These are phyloP conservation scores for Allygus modestus DNA, from an alignment of 2,888 invertebrate genomes.

Conservation along the genomic window DNA sequence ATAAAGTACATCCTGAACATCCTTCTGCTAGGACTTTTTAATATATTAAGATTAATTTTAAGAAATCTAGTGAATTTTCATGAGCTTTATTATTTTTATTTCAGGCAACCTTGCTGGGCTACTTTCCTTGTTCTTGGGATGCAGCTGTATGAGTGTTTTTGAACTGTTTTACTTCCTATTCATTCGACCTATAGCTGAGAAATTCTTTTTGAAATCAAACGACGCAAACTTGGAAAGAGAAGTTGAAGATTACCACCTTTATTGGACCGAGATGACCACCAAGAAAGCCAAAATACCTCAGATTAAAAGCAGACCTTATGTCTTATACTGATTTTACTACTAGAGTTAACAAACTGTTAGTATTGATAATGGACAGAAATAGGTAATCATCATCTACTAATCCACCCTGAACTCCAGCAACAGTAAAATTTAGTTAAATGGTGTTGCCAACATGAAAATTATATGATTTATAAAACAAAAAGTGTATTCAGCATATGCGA, in stretches of 20 bases:
- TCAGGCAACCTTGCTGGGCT: slow-evolving; percentile 46
- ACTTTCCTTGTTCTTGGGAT: slow-evolving; percentile 37
- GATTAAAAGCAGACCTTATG: slow-evolving; percentile 26
- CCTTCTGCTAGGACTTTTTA: too few relatives aligned
- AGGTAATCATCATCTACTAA: too few relatives aligned
- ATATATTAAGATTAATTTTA: too few relatives aligned
- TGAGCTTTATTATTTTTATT: neutral
- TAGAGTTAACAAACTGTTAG: too few relatives aligned
- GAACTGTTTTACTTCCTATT: slow-evolving; percentile 42
- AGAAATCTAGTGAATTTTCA: too few relatives aligned
- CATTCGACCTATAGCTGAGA: slow-evolving; percentile 41
- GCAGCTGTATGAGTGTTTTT: slow-evolving; percentile 47
- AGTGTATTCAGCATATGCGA: too few relatives aligned
- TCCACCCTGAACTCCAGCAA: too few relatives aligned
- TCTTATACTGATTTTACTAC: neutral
- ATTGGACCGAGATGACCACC: slow-evolving; percentile 21
- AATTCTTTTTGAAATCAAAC: slow-evolving; percentile 31
- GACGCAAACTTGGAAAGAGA: slow-evolving; percentile 7
- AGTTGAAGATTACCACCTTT: slow-evolving; percentile 12
- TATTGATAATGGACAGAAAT: too few relatives aligned
- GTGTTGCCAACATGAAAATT: too few relatives aligned
- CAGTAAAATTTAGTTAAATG: too few relatives aligned
- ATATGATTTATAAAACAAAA: too few relatives aligned
- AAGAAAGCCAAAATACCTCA: slow-evolving; percentile 2
- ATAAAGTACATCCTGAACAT: too few relatives aligned